phyloP scores from a whole-genome alignment of 2,888 invertebrate genomes.

The Scelioninae gen. 1 region DNA sequence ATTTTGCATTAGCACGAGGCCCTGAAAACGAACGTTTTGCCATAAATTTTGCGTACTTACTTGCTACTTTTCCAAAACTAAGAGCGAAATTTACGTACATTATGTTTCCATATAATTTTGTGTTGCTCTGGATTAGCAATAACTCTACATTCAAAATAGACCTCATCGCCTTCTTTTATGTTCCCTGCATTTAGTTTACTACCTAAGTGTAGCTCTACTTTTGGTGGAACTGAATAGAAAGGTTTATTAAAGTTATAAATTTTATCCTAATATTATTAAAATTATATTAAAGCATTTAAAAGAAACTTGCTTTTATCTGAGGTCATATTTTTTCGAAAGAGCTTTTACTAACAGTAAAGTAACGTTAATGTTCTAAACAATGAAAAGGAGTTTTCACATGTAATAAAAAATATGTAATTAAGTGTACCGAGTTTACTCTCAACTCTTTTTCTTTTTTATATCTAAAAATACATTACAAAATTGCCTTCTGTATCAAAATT shows the following conservation, averaged over 20 bases:
- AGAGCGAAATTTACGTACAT: conserved; percentile 86
- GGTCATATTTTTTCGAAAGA: too few species aligned
- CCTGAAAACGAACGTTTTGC: conserved; percentile 85
- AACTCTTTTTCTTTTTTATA: too few species aligned
- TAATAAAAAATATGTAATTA: too few species aligned
- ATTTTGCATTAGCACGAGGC: conserved; percentile 91
- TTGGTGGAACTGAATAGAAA: conserved; percentile 88
- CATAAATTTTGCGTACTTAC: background rate
- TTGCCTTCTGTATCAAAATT: too few species aligned
- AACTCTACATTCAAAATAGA: conserved; percentile 92
- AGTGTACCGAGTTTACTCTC: too few species aligned
- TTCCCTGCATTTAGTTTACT: conserved; percentile 90
- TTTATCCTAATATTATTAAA: background rate
- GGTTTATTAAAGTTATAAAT: background rate
- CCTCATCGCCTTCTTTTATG: conserved; percentile 92
- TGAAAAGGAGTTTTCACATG: too few species aligned
- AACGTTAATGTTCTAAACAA: too few species aligned
- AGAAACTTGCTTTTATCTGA: too few species aligned
- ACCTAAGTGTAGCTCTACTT: conserved; percentile 89
- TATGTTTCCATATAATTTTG: conserved; percentile 91
- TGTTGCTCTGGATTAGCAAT: conserved; percentile 90
- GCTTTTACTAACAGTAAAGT: too few species aligned
- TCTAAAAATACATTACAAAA: too few species aligned
- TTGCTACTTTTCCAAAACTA: background rate
- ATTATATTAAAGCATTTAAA: too few species aligned